These are phyloP conservation scores for Drymonia ruficornis DNA, from an alignment of 2,888 invertebrate species.

Conservation along the genomic window DNA sequence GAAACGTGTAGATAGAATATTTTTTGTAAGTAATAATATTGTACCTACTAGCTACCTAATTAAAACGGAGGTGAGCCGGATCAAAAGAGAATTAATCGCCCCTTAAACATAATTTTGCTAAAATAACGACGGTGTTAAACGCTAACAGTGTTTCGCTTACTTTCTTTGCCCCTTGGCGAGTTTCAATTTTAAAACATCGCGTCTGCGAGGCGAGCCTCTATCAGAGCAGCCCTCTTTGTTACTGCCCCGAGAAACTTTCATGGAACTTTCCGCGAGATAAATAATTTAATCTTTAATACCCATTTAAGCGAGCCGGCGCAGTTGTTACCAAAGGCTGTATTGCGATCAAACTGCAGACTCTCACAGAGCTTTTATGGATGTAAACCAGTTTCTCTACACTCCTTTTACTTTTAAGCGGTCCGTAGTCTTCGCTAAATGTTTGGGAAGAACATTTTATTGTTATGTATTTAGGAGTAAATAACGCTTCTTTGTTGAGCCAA, in stretches of 20 bases:
- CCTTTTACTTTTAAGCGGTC: conserved; percentile 41
- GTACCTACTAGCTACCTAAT: conserved; percentile 10
- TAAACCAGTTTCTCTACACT: conserved; percentile 51
- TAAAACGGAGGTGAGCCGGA: neutral
- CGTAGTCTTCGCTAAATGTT: conserved; percentile 34
- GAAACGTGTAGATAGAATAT: neutral
- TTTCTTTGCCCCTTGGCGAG: conserved; percentile 56
- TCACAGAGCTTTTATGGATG: conserved; percentile 56
- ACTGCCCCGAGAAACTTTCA: conserved; percentile 58
- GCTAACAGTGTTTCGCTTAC: conserved; percentile 50
- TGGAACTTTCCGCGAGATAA: conserved; percentile 69
- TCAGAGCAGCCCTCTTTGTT: conserved; percentile 65
- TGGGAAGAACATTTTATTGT: conserved; percentile 38
- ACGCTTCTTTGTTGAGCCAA: conserved; percentile 39
- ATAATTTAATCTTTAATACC: conserved; percentile 78
- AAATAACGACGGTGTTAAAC: conserved; percentile 53
- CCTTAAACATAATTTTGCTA: conserved; percentile 58
- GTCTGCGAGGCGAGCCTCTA: conserved; percentile 37
- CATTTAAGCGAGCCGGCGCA: conserved; percentile 64
- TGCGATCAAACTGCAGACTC: conserved; percentile 61
- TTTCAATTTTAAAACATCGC: conserved; percentile 59
- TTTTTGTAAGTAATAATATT: conserved; percentile 14
- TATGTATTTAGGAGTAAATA: conserved; percentile 39
- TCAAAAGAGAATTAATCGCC: conserved; percentile 50
- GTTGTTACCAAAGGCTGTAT: conserved; percentile 55